These are phyloP conservation scores for Tauraco erythrolophus DNA, from an alignment of 2,113 vertebrate species.

Conservation along the genomic window DNA sequence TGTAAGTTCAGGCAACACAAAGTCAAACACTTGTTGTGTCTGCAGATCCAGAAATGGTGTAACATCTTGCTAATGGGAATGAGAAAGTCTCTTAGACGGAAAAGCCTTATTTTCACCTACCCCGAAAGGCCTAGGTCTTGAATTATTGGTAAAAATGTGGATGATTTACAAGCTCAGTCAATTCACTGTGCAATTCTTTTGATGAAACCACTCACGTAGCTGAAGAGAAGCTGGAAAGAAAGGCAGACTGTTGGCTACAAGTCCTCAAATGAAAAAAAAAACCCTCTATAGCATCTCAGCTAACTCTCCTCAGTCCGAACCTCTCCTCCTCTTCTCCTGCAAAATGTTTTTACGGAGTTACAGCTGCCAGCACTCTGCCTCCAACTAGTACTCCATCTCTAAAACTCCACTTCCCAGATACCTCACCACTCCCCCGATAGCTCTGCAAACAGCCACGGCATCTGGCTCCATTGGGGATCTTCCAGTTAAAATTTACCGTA, in stretches of 20 bases:
- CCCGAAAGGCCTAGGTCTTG: not conserved
- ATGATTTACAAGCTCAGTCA: not conserved
- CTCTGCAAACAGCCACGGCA: conserved; percentile 19
- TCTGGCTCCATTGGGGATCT: conserved; percentile 33
- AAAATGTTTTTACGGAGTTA: not conserved
- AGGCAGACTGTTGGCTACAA: not conserved
- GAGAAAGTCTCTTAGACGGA: not conserved
- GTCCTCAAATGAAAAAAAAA: not conserved
- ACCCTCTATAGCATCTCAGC: not conserved
- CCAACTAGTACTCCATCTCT: not conserved
- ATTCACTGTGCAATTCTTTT: not conserved
- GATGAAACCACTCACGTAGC: not conserved
- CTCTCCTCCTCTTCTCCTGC: not conserved
- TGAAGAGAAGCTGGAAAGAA: not conserved
- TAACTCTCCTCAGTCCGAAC: not conserved
- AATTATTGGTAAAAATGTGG: not conserved
- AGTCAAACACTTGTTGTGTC: not conserved
- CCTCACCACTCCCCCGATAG: not conserved
- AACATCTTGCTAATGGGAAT: not conserved
- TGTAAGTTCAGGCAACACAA: not conserved
- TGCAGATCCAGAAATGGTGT: not conserved
- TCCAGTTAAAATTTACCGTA: conserved; percentile 57
- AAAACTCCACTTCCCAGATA: not conserved
- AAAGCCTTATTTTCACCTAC: not conserved
- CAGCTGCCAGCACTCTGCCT: not conserved